A percentile compares a stretch with the other conserved stretches of the same genome.
phyloP scores from a whole-genome alignment of 2,113 vertebrate species.

The Telmatochromis sp. region DNA sequence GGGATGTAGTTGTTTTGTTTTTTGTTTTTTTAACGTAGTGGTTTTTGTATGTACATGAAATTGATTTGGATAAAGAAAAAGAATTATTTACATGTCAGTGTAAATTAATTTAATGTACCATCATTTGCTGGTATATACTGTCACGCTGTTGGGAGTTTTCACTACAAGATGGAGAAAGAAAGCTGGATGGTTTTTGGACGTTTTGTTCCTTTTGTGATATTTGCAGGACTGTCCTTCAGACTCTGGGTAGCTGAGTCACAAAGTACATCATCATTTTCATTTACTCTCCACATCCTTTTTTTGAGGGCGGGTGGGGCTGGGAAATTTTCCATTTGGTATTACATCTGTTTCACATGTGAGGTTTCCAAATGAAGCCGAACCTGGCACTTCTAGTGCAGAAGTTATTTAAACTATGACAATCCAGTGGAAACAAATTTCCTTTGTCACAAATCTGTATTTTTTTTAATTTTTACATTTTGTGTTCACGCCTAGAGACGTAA shows the following conservation, averaged over 20 bases:
- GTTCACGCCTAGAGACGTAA: neutral
- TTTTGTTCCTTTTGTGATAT: neutral
- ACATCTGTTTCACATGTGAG: neutral
- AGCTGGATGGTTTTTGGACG: neutral
- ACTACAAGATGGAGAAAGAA: constrained; percentile 19
- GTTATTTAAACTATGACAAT: neutral
- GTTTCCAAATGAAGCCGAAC: neutral
- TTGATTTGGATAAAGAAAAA: constrained; percentile 52
- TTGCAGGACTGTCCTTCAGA: neutral
- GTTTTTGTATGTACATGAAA: constrained; percentile 64
- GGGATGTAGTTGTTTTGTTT: constrained; percentile 69
- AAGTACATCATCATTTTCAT: neutral
- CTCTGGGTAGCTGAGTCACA: neutral
- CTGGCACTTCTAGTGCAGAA: neutral
- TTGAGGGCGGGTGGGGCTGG: neutral
- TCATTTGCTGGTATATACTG: constrained; percentile 36
- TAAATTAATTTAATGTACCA: constrained; percentile 63
- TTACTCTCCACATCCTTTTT: neutral
- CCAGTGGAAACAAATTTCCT: neutral
- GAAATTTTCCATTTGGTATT: neutral
- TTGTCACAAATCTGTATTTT: neutral
- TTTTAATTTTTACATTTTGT: neutral
- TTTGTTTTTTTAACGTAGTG: constrained; percentile 50
- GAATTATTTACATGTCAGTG: constrained; percentile 52
- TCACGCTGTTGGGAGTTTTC: constrained; percentile 25